Conservation (phyloP, 2,888 invertebrate genomes). For the Agrotis exclamationis region DNA sequence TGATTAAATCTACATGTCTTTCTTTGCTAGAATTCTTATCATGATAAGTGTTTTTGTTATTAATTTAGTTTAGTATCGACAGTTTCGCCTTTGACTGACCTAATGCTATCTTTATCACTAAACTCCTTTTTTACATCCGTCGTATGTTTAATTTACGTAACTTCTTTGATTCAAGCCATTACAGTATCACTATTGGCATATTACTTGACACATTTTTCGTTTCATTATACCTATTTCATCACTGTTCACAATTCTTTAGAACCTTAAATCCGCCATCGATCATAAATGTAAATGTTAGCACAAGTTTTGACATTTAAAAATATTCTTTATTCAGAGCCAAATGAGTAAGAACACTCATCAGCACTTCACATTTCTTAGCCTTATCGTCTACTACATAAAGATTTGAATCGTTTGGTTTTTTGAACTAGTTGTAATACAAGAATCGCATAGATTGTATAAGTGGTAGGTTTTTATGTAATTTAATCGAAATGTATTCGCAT, state of each 20-base stretch:
- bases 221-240: slow-evolving; percentile 7
- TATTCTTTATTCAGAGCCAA: slow-evolving; percentile 32
- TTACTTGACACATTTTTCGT: not conserved
- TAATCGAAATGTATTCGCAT: slow-evolving; percentile 63
- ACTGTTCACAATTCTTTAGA: slow-evolving; percentile 7
- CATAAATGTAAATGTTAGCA: slow-evolving; percentile 50
- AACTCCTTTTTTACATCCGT: slow-evolving; percentile 1
- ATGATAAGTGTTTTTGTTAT: slow-evolving; percentile 12
- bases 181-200: not conserved
- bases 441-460: slow-evolving; percentile 43
- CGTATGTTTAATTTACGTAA: not conserved
- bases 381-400: slow-evolving; percentile 29
- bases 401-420: slow-evolving; percentile 35
- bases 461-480: slow-evolving; percentile 63
- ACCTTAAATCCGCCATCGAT: slow-evolving; percentile 42
- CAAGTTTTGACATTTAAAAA: slow-evolving; percentile 58
- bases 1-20: not conserved
- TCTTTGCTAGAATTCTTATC: slow-evolving; percentile 2
- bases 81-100: slow-evolving; percentile 32
- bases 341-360: slow-evolving; percentile 21
- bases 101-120: slow-evolving; percentile 15
- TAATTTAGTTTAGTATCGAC: slow-evolving; percentile 14
- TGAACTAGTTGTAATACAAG: slow-evolving; percentile 22
- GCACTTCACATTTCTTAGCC: slow-evolving; percentile 16
- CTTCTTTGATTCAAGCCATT: not conserved